phyloP scores from a whole-genome alignment of 2,113 vertebrate genomes.

The Microtus ochrogaster region DNA sequence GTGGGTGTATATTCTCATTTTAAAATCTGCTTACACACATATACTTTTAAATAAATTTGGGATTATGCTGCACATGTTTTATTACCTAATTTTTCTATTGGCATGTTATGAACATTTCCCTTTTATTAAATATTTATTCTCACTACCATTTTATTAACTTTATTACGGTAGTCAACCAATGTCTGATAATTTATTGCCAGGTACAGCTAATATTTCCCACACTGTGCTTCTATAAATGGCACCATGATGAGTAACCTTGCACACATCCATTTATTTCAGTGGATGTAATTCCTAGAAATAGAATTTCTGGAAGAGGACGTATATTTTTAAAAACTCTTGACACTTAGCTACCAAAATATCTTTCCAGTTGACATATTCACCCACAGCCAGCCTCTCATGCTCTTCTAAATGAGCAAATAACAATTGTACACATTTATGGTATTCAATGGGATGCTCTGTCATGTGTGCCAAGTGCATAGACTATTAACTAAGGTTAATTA shows the following conservation, averaged over 20 bases:
- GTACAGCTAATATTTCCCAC: not conserved
- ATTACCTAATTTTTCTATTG: constrained; percentile 29
- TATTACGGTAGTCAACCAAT: not conserved
- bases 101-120: constrained; percentile 22
- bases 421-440: not conserved
- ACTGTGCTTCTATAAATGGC: constrained; percentile 52
- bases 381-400: not conserved
- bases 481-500: not conserved
- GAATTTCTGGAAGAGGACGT: constrained; percentile 21
- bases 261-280: constrained; percentile 34
- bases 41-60: not conserved
- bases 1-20: not conserved
- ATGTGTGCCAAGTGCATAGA: not conserved
- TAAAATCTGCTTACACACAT: not conserved
- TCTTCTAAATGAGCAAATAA: constrained; percentile 10
- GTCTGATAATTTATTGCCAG: not conserved
- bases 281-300: constrained; percentile 26
- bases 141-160: constrained; percentile 35
- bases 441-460: not conserved
- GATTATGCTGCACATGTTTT: not conserved
- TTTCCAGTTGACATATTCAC: not conserved
- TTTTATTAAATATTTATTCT: constrained; percentile 55
- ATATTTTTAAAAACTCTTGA: constrained; percentile 48
- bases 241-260: not conserved
- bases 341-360: constrained; percentile 23